These are phyloP conservation scores for Propsilocerus akamusi DNA, from an alignment of 1,140 invertebrate species.

Conservation along the genomic window DNA sequence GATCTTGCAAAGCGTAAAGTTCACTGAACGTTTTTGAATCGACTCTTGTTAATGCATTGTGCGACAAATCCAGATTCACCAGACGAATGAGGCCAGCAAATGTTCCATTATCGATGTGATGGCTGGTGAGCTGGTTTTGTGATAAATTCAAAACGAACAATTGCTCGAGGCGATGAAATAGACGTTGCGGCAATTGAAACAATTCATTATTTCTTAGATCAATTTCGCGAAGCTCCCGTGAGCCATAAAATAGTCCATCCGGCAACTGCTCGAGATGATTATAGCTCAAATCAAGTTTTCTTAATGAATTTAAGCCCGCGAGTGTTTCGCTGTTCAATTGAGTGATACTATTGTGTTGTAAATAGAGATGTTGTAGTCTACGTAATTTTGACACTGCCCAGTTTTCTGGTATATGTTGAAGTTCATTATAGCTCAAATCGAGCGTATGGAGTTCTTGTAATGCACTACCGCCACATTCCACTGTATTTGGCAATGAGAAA, in stretches of 20 bases:
- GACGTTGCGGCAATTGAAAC: conserved; percentile 44
- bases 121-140: conserved; percentile 47
- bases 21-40: conserved; percentile 54
- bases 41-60: conserved; percentile 42
- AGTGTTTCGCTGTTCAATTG: conserved; percentile 45
- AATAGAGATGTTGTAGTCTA: conserved; percentile 45
- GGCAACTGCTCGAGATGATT: conserved; percentile 53
- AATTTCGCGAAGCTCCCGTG: conserved; percentile 48
- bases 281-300: conserved; percentile 55
- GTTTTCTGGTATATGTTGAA: conserved; percentile 41
- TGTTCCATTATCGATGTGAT: conserved; percentile 44
- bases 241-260: conserved; percentile 45
- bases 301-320: conserved; percentile 42
- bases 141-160: conserved; percentile 51
- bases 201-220: conserved; percentile 54
- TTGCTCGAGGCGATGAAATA: conserved; percentile 45
- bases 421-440: conserved; percentile 52
- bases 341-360: conserved; percentile 56
- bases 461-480: conserved; percentile 29
- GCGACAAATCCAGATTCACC: conserved; percentile 45
- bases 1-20: conserved; percentile 61
- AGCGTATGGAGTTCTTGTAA: conserved; percentile 36
- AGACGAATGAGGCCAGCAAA: conserved; percentile 48
- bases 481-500: conserved; percentile 25
- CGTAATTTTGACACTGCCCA: conserved; percentile 43